Evolutionary conservation across 2,113 vertebrate genomes (phyloP), one percentile per base, ranked within the genome.

Genomic region (Gallinago jamesoni): DNA sequence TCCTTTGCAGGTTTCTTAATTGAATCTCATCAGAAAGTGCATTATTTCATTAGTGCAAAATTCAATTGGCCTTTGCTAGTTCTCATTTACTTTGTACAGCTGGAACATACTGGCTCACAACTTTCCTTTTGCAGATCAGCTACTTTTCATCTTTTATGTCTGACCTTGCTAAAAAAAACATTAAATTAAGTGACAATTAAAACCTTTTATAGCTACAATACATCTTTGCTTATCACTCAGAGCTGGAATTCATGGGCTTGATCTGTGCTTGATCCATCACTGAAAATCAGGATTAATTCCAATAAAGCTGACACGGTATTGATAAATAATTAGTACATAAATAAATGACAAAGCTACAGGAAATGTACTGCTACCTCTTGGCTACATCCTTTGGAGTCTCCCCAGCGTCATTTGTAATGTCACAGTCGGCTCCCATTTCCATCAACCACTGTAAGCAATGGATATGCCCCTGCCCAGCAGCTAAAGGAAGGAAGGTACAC

Each of bases 401-500:
- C 75, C 98, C 98, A 64, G 96, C 98, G 78, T 98, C 97, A 60
- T 98, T 97, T 47, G 87, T 96, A 89, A 98, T 98, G 90, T 98
- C 95, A 84, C 95, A 96, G 87, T 98, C 93, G 11, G 98, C 98
- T 96, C 98, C 98, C 97, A 97, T 97, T 90, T 98, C 97, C 75
- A 98, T 94, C 85, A 99, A 79, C 98, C 98, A 99, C 91, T 98
- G 98, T 74, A 99, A 94, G 94, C 98, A 98, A 50, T 97, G 97
- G 76, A 98, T 70, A 35, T 98, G 98, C 4, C 98, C 98, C 92
- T 97, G 98, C 75, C 93, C 98, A 79, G 98, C 98, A 93, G 98
- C 98, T 99, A 78, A 37, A 16, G 39, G 79, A 81, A 91, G 85
- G n/a, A 95, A 96, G 22, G 72, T 31, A 37, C 50, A 55, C 48